Percentiles rank a stretch among this genome's conserved stretches.
These are phyloP conservation scores for Saccopteryx bilineata DNA, from an alignment of 2,113 vertebrate species.

Conservation along the genomic window DNA sequence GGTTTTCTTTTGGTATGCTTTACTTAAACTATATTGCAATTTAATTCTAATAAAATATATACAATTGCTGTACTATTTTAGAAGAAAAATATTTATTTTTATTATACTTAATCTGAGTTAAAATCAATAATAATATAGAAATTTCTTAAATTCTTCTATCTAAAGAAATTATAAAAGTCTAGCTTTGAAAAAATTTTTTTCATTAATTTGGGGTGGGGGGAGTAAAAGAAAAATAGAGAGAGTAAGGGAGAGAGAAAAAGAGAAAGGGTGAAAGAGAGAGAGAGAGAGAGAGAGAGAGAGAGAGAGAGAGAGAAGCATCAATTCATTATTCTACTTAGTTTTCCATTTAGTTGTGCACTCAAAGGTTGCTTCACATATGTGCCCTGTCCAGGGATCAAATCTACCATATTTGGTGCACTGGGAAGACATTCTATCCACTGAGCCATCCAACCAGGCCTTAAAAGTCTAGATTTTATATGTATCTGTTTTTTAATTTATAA, in stretches of 20 bases:
- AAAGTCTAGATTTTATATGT: background rate
- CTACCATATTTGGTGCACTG: no score
- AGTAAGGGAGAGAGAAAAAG: no score
- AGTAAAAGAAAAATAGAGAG: no score
- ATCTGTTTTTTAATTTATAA: background rate
- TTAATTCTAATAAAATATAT: background rate
- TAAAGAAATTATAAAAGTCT: conserved; percentile 43
- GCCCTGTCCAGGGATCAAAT: no score
- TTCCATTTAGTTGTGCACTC: no score
- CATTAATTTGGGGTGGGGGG: no score
- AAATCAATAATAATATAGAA: conserved; percentile 41
- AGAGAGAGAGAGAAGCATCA: no score
- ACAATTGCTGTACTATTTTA: background rate
- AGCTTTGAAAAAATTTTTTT: background rate
- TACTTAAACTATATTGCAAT: conserved; percentile 20
- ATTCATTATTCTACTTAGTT: no score
- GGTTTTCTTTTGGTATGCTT: background rate
- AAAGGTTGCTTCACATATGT: no score
- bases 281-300: no score
- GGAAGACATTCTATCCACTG: no score
- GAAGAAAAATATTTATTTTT: background rate
- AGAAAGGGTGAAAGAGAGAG: no score
- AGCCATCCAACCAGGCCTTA: background rate
- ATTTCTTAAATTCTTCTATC: background rate
- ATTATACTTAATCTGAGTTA: background rate